These are phyloP conservation scores for Meiosimyza decipiens DNA, from an alignment of 2,888 invertebrate genomes.

Conservation along the genomic window DNA sequence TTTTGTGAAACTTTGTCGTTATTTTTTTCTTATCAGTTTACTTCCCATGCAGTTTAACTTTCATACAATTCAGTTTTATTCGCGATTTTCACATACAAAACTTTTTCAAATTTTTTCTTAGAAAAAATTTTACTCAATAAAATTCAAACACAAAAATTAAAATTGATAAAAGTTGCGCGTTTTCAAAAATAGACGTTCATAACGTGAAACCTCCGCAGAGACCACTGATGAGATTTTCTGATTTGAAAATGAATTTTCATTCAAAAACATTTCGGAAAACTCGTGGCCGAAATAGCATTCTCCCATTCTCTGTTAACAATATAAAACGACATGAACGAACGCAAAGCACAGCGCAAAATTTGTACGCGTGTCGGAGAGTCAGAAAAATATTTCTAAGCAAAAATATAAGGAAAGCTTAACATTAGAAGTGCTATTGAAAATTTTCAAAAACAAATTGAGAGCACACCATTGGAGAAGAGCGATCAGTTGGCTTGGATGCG, in stretches of 20 bases:
- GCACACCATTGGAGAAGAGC: no score
- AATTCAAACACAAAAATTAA: slow-evolving; percentile 29
- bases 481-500: no score
- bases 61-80: slow-evolving; percentile 16
- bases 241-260: slow-evolving; percentile 35
- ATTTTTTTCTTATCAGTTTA: slow-evolving; percentile 11
- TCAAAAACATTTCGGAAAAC: slow-evolving; percentile 42
- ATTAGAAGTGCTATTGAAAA: no score
- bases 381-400: slow-evolving; percentile 1
- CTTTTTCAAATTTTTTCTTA: slow-evolving; percentile 31
- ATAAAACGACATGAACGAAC: slow-evolving; percentile 11
- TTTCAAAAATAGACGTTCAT: slow-evolving; percentile 57
- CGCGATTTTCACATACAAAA: slow-evolving; percentile 19
- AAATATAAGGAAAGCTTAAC: neutral
- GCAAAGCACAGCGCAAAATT: neutral
- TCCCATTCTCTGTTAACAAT: slow-evolving; percentile 27
- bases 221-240: slow-evolving; percentile 61
- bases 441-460: no score
- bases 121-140: slow-evolving; percentile 17
- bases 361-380: slow-evolving; percentile 7
- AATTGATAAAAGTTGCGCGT: slow-evolving; percentile 40
- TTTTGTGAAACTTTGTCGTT: no score
- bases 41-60: slow-evolving; percentile 26
- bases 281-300: slow-evolving; percentile 35
- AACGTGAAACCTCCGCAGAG: slow-evolving; percentile 68